phyloP scores from a whole-genome alignment of 2,797 vertebrate genomes.

The Cyprinella venusta region DNA sequence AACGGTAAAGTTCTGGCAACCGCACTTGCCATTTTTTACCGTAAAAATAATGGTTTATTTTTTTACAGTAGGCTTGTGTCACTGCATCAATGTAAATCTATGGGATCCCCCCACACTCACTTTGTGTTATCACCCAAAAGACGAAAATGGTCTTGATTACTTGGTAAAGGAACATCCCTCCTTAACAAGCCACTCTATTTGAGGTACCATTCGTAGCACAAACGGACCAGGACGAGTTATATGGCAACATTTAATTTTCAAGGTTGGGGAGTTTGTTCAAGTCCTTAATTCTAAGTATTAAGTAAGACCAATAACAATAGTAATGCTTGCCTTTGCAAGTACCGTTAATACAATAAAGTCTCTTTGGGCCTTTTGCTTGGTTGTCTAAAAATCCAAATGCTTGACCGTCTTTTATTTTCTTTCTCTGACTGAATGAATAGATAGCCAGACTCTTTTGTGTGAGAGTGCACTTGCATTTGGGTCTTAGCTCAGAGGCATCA shows the following conservation, averaged over 20 bases:
- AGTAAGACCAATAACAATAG: slow-evolving; percentile 9
- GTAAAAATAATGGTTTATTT: too few relatives aligned
- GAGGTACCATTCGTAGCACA: background rate
- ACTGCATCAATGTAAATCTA: background rate
- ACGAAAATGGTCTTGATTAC: slow-evolving; percentile 8
- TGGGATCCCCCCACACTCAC: too few relatives aligned
- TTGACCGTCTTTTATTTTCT: slow-evolving; percentile 23
- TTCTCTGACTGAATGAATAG: slow-evolving; percentile 44
- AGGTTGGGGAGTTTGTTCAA: background rate
- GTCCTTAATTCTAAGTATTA: background rate
- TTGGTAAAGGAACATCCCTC: background rate
- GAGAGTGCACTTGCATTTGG: slow-evolving; percentile 51
- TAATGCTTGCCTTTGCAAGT: background rate
- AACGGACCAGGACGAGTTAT: background rate
- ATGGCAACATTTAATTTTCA: background rate
- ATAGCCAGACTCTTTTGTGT: slow-evolving; percentile 53
- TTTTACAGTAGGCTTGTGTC: too few relatives aligned
- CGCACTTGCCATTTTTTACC: too few relatives aligned
- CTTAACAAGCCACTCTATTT: background rate
- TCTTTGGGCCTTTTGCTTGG: slow-evolving; percentile 42
- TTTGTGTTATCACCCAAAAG: background rate
- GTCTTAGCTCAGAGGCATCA: slow-evolving; percentile 57
- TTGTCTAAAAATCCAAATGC: slow-evolving; percentile 22
- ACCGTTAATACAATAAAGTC: slow-evolving; percentile 49
- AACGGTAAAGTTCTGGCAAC: too few relatives aligned